Conservation (phyloP, 1,140 invertebrate genomes). For the Drosophila chauvacae region DNA sequence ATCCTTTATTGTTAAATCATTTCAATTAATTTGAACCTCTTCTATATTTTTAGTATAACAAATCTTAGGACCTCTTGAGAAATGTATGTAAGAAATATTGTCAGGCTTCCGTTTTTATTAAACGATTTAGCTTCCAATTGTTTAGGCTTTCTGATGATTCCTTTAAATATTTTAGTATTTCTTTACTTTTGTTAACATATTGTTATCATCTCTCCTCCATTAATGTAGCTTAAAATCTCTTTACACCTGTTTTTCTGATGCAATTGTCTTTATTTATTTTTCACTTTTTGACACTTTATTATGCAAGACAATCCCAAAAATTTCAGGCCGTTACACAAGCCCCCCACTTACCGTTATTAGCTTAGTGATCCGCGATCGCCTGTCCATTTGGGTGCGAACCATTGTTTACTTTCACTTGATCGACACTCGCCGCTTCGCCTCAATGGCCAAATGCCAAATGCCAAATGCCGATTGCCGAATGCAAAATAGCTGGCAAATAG, state of each 20-base stretch:
- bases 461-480: conserved; percentile 38
- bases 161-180: background rate
- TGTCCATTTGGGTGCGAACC: conserved; percentile 59
- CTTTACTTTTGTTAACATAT: background rate
- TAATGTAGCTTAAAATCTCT: background rate
- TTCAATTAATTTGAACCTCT: too few relatives aligned
- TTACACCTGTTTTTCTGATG: conserved; percentile 7
- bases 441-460: conserved; percentile 23
- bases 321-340: conserved; percentile 15
- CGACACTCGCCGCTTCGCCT: conserved; percentile 34
- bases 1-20: too few relatives aligned
- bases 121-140: too few relatives aligned
- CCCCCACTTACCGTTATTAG: conserved; percentile 65
- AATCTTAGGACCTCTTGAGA: too few relatives aligned
- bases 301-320: conserved; percentile 23
- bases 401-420: conserved; percentile 75
- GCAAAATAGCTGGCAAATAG: conserved; percentile 50
- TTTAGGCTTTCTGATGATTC: too few relatives aligned
- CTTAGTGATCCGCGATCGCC: conserved; percentile 56
- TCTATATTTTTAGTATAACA: too few relatives aligned
- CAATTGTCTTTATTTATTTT: conserved; percentile 5
- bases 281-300: conserved; percentile 33
- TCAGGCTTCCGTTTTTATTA: too few relatives aligned
- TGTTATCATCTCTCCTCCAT: background rate
- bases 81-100: too few relatives aligned